Conservation (phyloP, 92 coral and sea anemone species). For the Actinostola sp. region DNA sequence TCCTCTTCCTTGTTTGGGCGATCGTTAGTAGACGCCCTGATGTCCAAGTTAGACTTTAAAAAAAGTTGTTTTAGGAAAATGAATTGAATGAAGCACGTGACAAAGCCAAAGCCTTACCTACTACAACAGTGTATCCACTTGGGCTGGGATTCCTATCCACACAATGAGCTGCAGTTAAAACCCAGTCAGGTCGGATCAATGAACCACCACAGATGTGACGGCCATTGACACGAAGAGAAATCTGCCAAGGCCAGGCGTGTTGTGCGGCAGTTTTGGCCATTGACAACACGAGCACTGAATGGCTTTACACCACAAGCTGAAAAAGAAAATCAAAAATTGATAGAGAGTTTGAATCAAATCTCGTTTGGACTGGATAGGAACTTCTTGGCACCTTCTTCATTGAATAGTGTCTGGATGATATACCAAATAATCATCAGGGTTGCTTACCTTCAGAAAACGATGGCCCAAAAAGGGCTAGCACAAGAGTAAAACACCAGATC, state of each 20-base stretch:
- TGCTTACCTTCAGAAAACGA: conserved; percentile 37
- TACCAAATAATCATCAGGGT: not conserved
- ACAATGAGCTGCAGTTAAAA: conserved; percentile 71
- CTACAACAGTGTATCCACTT: conserved; percentile 58
- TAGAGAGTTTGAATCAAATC: too few species aligned
- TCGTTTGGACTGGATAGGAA: too few species aligned
- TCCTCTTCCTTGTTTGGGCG: too few species aligned
- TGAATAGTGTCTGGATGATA: too few species aligned
- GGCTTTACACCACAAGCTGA: conserved; percentile 56
- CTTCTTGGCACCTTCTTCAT: too few species aligned
- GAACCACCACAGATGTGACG: conserved; percentile 77
- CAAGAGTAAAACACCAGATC: conserved; percentile 20
- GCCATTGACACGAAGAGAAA: conserved; percentile 65
- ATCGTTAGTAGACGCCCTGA: too few species aligned
- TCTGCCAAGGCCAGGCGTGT: conserved; percentile 74
- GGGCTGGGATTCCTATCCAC: conserved; percentile 42
- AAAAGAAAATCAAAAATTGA: not conserved
- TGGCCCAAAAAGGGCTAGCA: conserved; percentile 39
- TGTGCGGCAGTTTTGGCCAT: conserved; percentile 60
- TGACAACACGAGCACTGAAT: conserved; percentile 50
- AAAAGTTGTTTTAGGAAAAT: too few species aligned
- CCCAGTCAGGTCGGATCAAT: conserved; percentile 57
- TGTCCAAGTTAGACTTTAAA: too few species aligned
- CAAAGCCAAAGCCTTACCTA: too few species aligned
- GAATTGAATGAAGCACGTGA: too few species aligned